Base-by-base conservation (phyloP, 1,140 invertebrate genomes). In the Ladona fulva region DNA sequence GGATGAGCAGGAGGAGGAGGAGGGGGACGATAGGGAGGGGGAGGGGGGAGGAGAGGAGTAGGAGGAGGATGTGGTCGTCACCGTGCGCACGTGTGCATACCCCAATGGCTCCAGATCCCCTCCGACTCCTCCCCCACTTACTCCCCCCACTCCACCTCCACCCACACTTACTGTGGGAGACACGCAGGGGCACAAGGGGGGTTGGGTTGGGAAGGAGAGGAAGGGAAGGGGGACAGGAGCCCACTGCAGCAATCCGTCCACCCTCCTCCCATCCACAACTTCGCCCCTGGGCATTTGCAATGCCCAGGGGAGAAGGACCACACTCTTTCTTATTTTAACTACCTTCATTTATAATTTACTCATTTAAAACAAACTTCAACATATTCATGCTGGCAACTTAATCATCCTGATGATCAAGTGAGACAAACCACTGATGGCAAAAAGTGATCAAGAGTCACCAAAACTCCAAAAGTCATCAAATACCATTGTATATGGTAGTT, bases 121-220 rank as follows among this genome's bases (percentile, higher is more conserved):
- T 66, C 16, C 52, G n/a, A 66, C 52, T 66, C 52, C 52, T 66
- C 52, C 52, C 52, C 52, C 52, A 66, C 52, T 66, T 6, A 66
- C 52, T 66, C 52, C 52, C 52, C 52, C 52, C 52, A 66, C 52
- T 19, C 86, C 80, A 77, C 86, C 85, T 77, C 84, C 78, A 79
- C 83, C 79, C 80, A 85, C 81, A 84, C 83, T 82, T 52, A 84
- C 83, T 82, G 78, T 59, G 75, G 75, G 25, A 29, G 25, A 29
- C 25, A 66, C 52, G 52, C 52, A 66, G 52, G 52, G 52, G 52
- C 52, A 66, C 52, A 66, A 66, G 52, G 52, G 52, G 52, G 52
- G 52, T 66, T 19, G 52, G 52, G 52, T 66, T 12, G 52, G 52
- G 52, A 19, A 22, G 52, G 52, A 22, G 52, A 66, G 52, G 52